Base-by-base conservation (phyloP, 2,113 vertebrate species). In the Romanogobio albipinnatus region DNA sequence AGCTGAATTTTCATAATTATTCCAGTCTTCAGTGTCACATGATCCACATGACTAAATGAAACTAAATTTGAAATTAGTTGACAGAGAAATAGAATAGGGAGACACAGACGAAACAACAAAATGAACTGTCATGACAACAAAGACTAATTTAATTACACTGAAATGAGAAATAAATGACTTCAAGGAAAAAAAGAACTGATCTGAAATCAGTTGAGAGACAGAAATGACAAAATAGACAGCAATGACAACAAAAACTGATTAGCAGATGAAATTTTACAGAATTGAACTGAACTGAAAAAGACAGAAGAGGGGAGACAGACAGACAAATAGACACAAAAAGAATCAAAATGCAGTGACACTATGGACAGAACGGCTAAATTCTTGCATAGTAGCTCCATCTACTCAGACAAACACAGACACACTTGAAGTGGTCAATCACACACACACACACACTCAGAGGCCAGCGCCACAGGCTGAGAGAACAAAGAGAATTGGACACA, bases 401-500 rank as follows among this genome's bases (percentile, higher is more conserved):
- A 77, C 82, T 82, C 79, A 85, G 76, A 74, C 53, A 78, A 76
- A 83, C 75, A 79, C 81, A 74, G 29, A 86, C 66, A 47, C 82
- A 79, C 80, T 81, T 62, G 59, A 85, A 64, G 59, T 59, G 58
- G 45, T 82, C 83, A 77, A 61, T 73, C 86, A 36, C 79, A 83
- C 79, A 87, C 83, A 82, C 64, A 77, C 79, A 62, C 68, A 76
- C n/a, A 82, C 77, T 51, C 79, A 64, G 2, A 71, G 17, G 9
- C 10, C 47, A 76, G 6, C 11, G 8, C 49, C 51, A 80, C 45
- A 80, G 81, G 66, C 82, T 64, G 51, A 85, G 82, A 84, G 78
- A 86, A 88, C 85, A 87, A 83, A 84, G 83, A 83, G 47, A 86
- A 79, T 70, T 86, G 82, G 79, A 83, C 76, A 59, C 77, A 83